Percentiles rank a stretch among this genome's conserved stretches.
These are phyloP conservation scores for Apodemia zela DNA, from an alignment of 2,888 invertebrate species.

Conservation along the genomic window DNA sequence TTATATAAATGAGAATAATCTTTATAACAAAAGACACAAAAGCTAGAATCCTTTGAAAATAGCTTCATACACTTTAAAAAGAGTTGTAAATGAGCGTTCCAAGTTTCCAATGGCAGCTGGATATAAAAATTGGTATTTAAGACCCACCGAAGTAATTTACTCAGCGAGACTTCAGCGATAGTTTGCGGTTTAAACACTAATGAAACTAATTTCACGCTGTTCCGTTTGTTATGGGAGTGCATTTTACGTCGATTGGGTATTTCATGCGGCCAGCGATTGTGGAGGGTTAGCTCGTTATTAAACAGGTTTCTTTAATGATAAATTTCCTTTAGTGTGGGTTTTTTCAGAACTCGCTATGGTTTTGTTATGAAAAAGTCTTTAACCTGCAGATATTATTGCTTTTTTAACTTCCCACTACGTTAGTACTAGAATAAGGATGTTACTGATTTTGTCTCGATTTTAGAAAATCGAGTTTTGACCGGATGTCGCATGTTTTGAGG, in stretches of 20 bases:
- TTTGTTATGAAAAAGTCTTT: neutral
- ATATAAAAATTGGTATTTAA: constrained; percentile 42
- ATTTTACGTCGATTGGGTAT: constrained; percentile 23
- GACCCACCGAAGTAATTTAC: constrained; percentile 41
- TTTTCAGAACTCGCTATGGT: neutral
- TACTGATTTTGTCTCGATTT: too few species aligned
- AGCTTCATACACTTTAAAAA: constrained; percentile 36
- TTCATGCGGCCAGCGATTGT: constrained; percentile 21
- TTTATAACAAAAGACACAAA: neutral
- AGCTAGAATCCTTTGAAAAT: neutral
- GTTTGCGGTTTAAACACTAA: constrained; percentile 44
- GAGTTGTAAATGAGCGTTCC: constrained; percentile 43
- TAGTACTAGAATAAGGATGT: too few species aligned
- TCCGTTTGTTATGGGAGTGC: constrained; percentile 40
- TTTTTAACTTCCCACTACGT: too few species aligned
- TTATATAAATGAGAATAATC: neutral
- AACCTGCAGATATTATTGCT: too few species aligned
- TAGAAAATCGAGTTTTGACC: too few species aligned
- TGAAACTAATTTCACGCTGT: constrained; percentile 57
- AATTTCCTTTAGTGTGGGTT: neutral
- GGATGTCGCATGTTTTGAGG: too few species aligned
- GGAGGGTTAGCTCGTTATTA: constrained; percentile 20
- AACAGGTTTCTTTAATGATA: constrained; percentile 13
- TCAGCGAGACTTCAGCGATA: constrained; percentile 34
- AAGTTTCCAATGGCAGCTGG: constrained; percentile 31